A percentile compares a stretch with the other conserved stretches of the same genome.
Evolutionary conservation across 2,113 vertebrate species (phyloP).

Genomic region (Galbula dea): DNA sequence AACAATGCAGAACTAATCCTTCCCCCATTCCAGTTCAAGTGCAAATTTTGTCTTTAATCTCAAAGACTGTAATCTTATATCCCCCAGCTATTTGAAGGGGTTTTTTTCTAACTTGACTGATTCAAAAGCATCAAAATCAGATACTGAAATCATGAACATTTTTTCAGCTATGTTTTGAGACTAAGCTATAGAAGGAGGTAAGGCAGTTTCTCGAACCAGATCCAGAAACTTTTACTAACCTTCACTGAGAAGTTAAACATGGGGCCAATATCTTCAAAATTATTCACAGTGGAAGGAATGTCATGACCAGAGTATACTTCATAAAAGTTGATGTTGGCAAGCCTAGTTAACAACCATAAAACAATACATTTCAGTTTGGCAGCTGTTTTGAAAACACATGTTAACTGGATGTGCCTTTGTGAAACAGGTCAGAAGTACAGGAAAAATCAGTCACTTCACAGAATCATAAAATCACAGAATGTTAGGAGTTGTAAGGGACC

Average conservation of each 20-base stretch:
- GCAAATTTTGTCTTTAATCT: not conserved
- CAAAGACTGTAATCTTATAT: not conserved
- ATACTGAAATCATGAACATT: not conserved
- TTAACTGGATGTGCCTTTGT: not conserved
- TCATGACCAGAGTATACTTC: constrained; percentile 74
- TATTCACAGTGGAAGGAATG: constrained; percentile 72
- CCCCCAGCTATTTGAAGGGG: not conserved
- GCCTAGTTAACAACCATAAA: constrained; percentile 71
- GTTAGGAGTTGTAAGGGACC: too few relatives aligned
- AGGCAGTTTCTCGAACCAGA: not conserved
- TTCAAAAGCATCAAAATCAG: not conserved
- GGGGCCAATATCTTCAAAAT: constrained; percentile 86
- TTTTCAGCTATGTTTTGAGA: not conserved
- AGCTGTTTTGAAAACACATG: constrained; percentile 17
- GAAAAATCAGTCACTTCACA: not conserved
- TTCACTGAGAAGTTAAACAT: constrained; percentile 86
- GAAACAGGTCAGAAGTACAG: constrained; percentile 4
- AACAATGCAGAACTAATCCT: not conserved
- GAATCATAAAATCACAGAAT: too few relatives aligned
- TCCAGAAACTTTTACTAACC: constrained; percentile 65
- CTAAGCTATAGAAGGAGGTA: not conserved
- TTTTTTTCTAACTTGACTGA: not conserved
- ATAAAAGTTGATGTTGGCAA: constrained; percentile 84
- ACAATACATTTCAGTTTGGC: constrained; percentile 49
- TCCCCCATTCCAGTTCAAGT: not conserved